These are phyloP conservation scores for Drosophila setosimentum DNA, from an alignment of 2,888 invertebrate genomes.

Conservation along the genomic window DNA sequence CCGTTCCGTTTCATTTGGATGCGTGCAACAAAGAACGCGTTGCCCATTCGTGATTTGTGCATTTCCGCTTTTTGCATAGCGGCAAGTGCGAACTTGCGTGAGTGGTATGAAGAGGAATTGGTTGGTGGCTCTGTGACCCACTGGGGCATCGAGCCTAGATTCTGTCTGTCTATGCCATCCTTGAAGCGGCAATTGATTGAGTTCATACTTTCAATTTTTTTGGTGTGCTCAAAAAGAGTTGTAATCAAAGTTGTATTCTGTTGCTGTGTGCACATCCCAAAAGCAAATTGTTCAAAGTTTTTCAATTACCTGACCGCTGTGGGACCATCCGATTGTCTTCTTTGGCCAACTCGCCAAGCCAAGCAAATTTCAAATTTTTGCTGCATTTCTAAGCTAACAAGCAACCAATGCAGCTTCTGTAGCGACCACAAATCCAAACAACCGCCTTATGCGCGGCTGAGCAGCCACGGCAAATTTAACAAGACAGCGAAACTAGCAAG, in stretches of 20 bases:
- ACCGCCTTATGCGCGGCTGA: slow-evolving; percentile 42
- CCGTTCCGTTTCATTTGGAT: slow-evolving; percentile 54
- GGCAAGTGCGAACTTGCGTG: slow-evolving; percentile 38
- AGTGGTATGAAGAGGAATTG: slow-evolving; percentile 7
- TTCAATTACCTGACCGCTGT: slow-evolving; percentile 73
- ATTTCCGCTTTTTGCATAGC: slow-evolving; percentile 63
- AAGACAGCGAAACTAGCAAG: slow-evolving; percentile 55
- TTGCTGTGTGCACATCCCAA: slow-evolving; percentile 43
- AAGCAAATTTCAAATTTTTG: slow-evolving; percentile 34
- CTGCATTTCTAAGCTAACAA: slow-evolving; percentile 27
- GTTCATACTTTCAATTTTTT: slow-evolving; percentile 20
- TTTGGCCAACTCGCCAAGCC: slow-evolving; percentile 13
- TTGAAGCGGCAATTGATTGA: slow-evolving; percentile 71
- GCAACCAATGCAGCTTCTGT: slow-evolving; percentile 9
- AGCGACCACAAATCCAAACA: slow-evolving; percentile 25
- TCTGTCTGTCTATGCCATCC: neutral
- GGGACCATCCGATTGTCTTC: slow-evolving; percentile 35
- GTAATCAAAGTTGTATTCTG: slow-evolving; percentile 55
- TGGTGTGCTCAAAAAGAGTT: slow-evolving; percentile 31
- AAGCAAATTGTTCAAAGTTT: slow-evolving; percentile 62
- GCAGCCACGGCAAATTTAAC: slow-evolving; percentile 40
- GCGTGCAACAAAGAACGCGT: slow-evolving; percentile 51
- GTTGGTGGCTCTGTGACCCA: slow-evolving; percentile 9
- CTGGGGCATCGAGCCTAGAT: slow-evolving; percentile 27
- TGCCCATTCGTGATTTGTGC: slow-evolving; percentile 68